These are phyloP conservation scores for Choristoneura fumiferana DNA, from an alignment of 1,140 invertebrate genomes.

Conservation along the genomic window DNA sequence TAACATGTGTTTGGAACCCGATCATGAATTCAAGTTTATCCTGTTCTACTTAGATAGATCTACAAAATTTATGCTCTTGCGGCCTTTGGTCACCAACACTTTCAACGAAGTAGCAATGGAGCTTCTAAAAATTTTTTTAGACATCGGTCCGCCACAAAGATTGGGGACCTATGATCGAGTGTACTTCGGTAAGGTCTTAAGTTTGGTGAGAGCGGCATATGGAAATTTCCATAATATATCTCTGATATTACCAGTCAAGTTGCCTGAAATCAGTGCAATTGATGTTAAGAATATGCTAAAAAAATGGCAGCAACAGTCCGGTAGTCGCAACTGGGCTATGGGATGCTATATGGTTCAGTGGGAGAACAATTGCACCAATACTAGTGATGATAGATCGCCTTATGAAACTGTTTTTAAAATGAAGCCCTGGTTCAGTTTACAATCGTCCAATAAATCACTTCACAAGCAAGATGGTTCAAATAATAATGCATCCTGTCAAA, in stretches of 20 bases:
- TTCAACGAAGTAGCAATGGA: neutral
- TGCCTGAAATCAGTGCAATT: neutral
- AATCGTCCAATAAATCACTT: too few relatives aligned
- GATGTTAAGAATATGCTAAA: neutral
- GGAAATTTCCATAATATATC: neutral
- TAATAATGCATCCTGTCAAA: too few relatives aligned
- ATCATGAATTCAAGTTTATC: neutral
- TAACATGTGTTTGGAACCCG: neutral
- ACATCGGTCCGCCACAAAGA: neutral
- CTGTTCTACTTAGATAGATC: neutral
- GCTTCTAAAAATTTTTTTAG: neutral
- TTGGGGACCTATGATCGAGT: neutral
- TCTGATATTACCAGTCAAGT: neutral
- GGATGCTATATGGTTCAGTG: slow-evolving; percentile 9
- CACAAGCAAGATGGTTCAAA: too few relatives aligned
- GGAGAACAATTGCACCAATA: neutral
- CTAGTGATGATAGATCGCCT: neutral
- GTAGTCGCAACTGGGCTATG: slow-evolving; percentile 6
- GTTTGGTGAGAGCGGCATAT: neutral
- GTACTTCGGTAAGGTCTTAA: neutral
- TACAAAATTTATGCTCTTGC: slow-evolving; percentile 1
- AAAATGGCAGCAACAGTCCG: neutral
- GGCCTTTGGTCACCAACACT: neutral
- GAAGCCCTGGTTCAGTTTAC: too few relatives aligned
- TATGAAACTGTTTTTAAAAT: neutral